Evolutionary conservation across 2,113 vertebrate species (phyloP), one percentile per base, ranked within the genome.

Genomic region (Zingel zingel): DNA sequence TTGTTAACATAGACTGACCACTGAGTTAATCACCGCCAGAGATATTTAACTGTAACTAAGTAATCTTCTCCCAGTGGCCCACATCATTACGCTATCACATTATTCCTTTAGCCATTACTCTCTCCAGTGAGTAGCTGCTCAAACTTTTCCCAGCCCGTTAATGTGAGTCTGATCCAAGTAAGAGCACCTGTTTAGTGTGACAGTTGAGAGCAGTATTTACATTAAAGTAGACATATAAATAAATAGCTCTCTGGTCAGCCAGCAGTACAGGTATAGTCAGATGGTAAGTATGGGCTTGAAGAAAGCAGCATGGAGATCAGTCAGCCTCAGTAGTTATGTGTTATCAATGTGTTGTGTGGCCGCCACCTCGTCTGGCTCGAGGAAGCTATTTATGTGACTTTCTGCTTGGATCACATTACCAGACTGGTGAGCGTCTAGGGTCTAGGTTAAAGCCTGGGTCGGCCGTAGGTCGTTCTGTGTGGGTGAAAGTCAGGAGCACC

Each of bases 331-430:
- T 79, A 51, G 80, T 89, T 68, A 83, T 79, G 90, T 59, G 82
- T 92, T 90, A 87, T 86, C 83, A 75, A 86, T 86, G 81, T 80
- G 85, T 80, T 86, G 69, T 77, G 79, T 51, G 71, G 87, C 81
- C 74, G 84, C 90, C 89, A 51, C 81, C 70, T 87, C n/a, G 69
- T 90, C 91, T 90, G 79, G 81, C 79, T 81, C 6, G 14, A 83
- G 82, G 79, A 85, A 87, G 81, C 87, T 93, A 93, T 93, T 91
- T 92, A 84, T 91, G 84, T 87, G 79, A 79, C 86, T 73, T 36
- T 84, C 64, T 74, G 76, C 66, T 58, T 25, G 83, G 68, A 82
- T 91, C 88, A 81, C 58, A 71, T 92, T 91, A 87, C 90, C 69
- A 68, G 59, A 71, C 59, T 64, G 80, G 68, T 66, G 68, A 79